These are phyloP conservation scores for Danio choprae DNA, from an alignment of 2,797 vertebrate species.

Conservation along the genomic window DNA sequence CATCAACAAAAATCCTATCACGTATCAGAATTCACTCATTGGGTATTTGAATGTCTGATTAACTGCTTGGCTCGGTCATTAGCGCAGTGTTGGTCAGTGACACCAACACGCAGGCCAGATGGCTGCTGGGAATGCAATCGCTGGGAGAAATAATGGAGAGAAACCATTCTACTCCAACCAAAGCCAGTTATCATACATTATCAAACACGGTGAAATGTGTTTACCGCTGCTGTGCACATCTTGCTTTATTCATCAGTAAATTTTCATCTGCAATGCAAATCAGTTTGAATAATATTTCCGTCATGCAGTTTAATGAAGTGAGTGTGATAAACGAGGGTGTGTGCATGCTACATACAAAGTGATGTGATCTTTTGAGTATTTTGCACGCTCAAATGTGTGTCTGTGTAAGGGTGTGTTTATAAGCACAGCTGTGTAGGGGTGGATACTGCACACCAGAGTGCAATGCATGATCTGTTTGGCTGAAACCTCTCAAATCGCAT, in stretches of 20 bases:
- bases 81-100: background rate
- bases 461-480: slow-evolving; percentile 40
- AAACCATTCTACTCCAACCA: slow-evolving; percentile 42
- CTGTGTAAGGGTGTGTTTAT: slow-evolving; percentile 43
- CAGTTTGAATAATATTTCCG: slow-evolving; percentile 1
- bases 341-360: slow-evolving; percentile 18
- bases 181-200: slow-evolving; percentile 16
- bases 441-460: slow-evolving; percentile 56
- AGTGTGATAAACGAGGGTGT: slow-evolving; percentile 42
- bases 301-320: slow-evolving; percentile 7
- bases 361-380: slow-evolving; percentile 20
- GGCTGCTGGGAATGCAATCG: slow-evolving; percentile 45
- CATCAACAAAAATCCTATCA: background rate
- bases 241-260: slow-evolving; percentile 14
- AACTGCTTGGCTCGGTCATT: slow-evolving; percentile 27
- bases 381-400: background rate
- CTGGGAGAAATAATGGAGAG: slow-evolving; percentile 31
- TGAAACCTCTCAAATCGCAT: slow-evolving; percentile 14
- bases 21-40: background rate
- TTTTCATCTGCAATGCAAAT: slow-evolving; percentile 18
- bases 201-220: background rate
- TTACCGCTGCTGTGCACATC: slow-evolving; percentile 6
- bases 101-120: slow-evolving; percentile 28
- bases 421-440: slow-evolving; percentile 75
- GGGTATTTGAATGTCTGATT: slow-evolving; percentile 9